A percentile compares a stretch with the other conserved stretches of the same genome.
Evolutionary conservation across 2,113 vertebrate species (phyloP).

Genomic region (Gopherus flavomarginatus): DNA sequence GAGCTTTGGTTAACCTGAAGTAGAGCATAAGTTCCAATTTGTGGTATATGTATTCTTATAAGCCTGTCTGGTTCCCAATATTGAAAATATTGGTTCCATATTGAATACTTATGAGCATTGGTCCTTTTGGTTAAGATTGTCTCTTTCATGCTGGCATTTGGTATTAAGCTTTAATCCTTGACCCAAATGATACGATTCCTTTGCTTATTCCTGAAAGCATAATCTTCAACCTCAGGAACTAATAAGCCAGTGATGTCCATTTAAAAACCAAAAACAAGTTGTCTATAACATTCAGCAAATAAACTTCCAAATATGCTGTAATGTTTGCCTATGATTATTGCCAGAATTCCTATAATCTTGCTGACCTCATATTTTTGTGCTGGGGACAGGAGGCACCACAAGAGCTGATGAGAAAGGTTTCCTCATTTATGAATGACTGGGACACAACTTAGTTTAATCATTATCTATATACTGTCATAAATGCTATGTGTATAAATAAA

Average conservation of each 20-base stretch:
- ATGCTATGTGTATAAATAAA: rapidly evolving
- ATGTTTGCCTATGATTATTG: neutral
- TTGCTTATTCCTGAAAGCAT: neutral
- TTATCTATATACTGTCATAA: neutral
- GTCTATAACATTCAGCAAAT: neutral
- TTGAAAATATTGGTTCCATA: neutral
- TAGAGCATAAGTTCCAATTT: neutral
- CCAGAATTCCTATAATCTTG: neutral
- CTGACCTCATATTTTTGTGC: neutral
- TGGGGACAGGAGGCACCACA: neutral
- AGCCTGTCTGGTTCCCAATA: neutral
- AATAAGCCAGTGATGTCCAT: neutral
- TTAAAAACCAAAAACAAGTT: neutral
- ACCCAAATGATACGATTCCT: neutral
- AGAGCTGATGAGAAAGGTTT: neutral
- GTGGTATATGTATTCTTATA: neutral
- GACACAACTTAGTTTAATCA: neutral
- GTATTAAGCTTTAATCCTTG: neutral
- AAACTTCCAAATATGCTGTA: neutral
- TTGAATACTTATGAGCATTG: neutral
- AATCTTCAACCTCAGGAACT: neutral
- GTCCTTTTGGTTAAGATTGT: neutral
- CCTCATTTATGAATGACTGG: neutral
- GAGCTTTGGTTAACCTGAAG: neutral
- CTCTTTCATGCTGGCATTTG: neutral